These are phyloP conservation scores for Palythoa grandis DNA, from an alignment of 92 coral and sea anemone genomes.

Conservation along the genomic window DNA sequence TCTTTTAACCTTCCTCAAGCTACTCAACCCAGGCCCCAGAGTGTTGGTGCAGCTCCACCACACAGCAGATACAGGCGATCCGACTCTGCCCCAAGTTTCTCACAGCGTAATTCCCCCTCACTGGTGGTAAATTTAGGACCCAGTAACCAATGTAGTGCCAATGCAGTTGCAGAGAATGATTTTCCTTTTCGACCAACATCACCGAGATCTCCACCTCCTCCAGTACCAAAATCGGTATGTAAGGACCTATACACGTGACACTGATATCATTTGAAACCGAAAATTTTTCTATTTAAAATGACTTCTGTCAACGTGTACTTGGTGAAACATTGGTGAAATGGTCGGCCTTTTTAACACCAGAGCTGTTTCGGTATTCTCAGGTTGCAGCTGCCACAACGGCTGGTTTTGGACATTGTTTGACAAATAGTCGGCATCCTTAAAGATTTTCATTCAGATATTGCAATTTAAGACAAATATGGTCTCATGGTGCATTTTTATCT, in stretches of 20 bases:
- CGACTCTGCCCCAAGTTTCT: constrained; percentile 73
- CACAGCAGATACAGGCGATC: constrained; percentile 68
- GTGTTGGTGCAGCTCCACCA: constrained; percentile 44
- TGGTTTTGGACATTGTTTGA: no score
- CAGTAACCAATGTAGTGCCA: neutral
- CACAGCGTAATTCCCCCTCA: constrained; percentile 8
- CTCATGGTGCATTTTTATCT: no score
- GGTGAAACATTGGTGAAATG: no score
- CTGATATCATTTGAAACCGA: no score
- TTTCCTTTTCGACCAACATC: constrained; percentile 4
- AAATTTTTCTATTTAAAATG: no score
- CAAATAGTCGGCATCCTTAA: no score
- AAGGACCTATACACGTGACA: neutral
- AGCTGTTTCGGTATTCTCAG: no score
- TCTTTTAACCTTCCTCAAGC: constrained; percentile 17
- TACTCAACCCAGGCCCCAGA: constrained; percentile 41
- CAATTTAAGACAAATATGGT: no score
- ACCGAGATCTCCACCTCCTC: constrained; percentile 72
- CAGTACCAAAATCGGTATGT: constrained; percentile 91
- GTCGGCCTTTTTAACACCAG: no score
- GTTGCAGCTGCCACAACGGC: no score
- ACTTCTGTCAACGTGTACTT: no score
- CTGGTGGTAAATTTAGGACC: constrained; percentile 63
- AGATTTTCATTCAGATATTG: no score
- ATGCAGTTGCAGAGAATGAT: neutral